phyloP scores from a whole-genome alignment of 2,888 invertebrate species.

The Drosophila subquinaria region DNA sequence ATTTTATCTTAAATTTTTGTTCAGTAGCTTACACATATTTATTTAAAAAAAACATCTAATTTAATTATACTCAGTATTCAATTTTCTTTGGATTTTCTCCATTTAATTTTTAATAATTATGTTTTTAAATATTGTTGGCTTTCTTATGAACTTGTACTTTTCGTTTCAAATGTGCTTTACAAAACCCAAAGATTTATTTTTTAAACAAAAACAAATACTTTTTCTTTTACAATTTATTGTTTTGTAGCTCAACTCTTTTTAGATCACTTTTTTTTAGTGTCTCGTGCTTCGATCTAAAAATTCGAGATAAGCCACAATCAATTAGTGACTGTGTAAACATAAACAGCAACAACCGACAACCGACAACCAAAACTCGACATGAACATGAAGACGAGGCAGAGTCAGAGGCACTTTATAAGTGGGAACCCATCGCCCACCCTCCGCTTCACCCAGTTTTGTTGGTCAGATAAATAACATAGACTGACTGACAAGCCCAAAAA shows the following conservation, averaged over 20 bases:
- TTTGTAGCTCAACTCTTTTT: slow-evolving; percentile 16
- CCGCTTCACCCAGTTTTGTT: slow-evolving; percentile 30
- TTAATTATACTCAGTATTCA: too few relatives aligned
- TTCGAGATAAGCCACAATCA: slow-evolving; percentile 76
- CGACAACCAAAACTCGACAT: slow-evolving; percentile 2
- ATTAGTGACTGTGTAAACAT: slow-evolving; percentile 70
- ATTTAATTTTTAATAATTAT: too few relatives aligned
- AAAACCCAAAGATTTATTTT: not conserved
- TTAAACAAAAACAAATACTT: not conserved
- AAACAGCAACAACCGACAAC: slow-evolving; percentile 20
- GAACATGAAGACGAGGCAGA: slow-evolving; percentile 15
- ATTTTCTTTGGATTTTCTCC: too few relatives aligned
- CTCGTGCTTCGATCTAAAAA: slow-evolving; percentile 71
- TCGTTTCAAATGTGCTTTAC: not conserved
- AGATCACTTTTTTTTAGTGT: slow-evolving; percentile 29
- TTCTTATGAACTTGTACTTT: not conserved
- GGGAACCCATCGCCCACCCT: slow-evolving; percentile 24
- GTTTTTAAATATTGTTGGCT: too few relatives aligned
- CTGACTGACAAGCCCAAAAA: slow-evolving; percentile 48
- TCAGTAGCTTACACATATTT: too few relatives aligned
- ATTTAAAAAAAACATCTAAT: too few relatives aligned
- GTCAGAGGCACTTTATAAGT: slow-evolving; percentile 11
- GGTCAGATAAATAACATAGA: slow-evolving; percentile 69
- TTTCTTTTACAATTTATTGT: not conserved
- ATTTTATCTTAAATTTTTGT: not conserved